Conservation (phyloP, 30 jellyfish, hydroid and myxozoan genomes). For the Aurelia aurita complex sp. Pacific region DNA sequence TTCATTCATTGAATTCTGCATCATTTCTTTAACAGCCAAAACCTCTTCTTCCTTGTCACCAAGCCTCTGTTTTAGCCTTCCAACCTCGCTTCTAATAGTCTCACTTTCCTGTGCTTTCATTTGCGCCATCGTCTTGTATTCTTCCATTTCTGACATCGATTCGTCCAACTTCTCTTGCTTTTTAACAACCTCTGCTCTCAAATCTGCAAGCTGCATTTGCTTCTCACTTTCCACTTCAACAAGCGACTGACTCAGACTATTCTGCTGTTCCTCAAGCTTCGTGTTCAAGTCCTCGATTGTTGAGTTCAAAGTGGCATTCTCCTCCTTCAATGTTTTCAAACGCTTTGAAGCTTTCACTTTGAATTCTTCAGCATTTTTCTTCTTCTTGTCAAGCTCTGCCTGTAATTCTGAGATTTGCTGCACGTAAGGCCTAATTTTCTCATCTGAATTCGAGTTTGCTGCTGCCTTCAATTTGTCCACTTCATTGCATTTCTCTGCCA, state of each 20-base stretch:
- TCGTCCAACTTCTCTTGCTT: neutral
- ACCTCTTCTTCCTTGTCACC: slow-evolving; percentile 65
- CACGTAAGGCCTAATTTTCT: slow-evolving; percentile 11
- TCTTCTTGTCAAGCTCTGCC: slow-evolving; percentile 32
- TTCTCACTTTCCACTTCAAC: slow-evolving; percentile 17
- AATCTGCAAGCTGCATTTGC: slow-evolving; percentile 1
- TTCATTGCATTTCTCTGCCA: slow-evolving; percentile 16
- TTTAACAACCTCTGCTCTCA: neutral
- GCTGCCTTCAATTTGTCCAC: slow-evolving; percentile 13
- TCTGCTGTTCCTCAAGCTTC: slow-evolving; percentile 26
- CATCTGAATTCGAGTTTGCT: neutral
- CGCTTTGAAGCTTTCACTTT: slow-evolving; percentile 28
- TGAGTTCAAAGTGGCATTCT: slow-evolving; percentile 19
- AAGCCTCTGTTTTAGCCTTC: slow-evolving; percentile 16
- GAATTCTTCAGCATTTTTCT: slow-evolving; percentile 17
- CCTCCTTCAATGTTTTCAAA: slow-evolving; percentile 27
- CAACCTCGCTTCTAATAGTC: neutral
- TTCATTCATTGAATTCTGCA: slow-evolving; percentile 38
- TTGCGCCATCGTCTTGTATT: slow-evolving; percentile 6
- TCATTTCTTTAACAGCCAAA: slow-evolving; percentile 47
- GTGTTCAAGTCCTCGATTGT: slow-evolving; percentile 12
- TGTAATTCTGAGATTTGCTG: slow-evolving; percentile 24
- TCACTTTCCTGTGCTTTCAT: slow-evolving; percentile 7
- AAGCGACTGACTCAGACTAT: neutral
- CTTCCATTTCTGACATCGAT: slow-evolving; percentile 16